These are phyloP conservation scores for Agrochola macilenta DNA, from an alignment of 2,888 invertebrate genomes.

Conservation along the genomic window DNA sequence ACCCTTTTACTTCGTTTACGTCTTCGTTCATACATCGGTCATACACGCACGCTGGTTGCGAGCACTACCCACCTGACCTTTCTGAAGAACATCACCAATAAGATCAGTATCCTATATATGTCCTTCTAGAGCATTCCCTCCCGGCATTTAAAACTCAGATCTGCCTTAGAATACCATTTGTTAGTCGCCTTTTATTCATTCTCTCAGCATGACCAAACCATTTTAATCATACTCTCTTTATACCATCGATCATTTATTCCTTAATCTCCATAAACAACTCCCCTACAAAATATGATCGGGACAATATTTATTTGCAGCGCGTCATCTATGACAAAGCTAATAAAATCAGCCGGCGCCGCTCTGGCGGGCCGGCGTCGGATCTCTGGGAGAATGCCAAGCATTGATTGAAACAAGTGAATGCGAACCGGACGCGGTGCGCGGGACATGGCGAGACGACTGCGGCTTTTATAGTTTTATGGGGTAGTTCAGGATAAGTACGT, in stretches of 20 bases:
- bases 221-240: neutral
- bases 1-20: neutral
- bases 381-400: conserved; percentile 80
- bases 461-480: conserved; percentile 34
- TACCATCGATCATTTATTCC: neutral
- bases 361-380: conserved; percentile 65
- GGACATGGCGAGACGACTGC: conserved; percentile 8
- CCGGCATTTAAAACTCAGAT: neutral
- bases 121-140: neutral
- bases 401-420: conserved; percentile 74
- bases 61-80: too few species aligned
- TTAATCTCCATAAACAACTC: conserved; percentile 21
- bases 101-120: neutral
- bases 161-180: neutral
- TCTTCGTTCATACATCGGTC: neutral
- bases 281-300: conserved; percentile 44
- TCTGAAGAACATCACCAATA: neutral
- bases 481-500: conserved; percentile 21
- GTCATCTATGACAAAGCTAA: conserved; percentile 67
- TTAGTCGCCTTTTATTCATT: neutral
- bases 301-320: conserved; percentile 45
- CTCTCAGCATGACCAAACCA: neutral
- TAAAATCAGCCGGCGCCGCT: conserved; percentile 78
- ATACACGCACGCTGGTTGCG: neutral
- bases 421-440: conserved; percentile 8